Percentiles rank a stretch among this genome's conserved stretches.
Evolutionary conservation across 2,888 invertebrate species (phyloP).

Genomic region (Chromoteleia sp.): DNA sequence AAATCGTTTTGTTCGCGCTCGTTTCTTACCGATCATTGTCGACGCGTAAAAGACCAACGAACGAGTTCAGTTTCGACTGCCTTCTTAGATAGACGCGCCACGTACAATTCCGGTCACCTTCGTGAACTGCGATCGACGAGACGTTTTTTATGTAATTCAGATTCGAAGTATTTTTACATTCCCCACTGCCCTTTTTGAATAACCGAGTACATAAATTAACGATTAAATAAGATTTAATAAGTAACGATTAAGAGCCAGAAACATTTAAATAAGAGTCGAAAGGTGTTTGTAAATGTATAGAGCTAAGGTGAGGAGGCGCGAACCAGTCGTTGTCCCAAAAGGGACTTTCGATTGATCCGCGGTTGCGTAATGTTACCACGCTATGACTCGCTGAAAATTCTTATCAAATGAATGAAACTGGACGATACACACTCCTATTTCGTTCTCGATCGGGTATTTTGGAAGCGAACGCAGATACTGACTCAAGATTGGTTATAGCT

Average conservation of each 20-base stretch:
- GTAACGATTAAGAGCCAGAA: constrained; percentile 63
- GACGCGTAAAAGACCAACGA: constrained; percentile 47
- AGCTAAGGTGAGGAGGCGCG: constrained; percentile 29
- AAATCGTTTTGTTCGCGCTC: constrained; percentile 37
- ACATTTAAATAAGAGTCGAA: constrained; percentile 56
- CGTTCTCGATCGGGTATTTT: no score
- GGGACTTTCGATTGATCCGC: not conserved
- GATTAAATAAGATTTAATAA: constrained; percentile 65
- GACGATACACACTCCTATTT: not conserved
- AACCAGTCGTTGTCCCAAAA: no score
- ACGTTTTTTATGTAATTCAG: constrained; percentile 69
- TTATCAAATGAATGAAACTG: constrained; percentile 3
- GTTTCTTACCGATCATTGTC: constrained; percentile 33
- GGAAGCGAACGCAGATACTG: no score
- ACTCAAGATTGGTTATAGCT: no score
- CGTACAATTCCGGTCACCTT: constrained; percentile 41
- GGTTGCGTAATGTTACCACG: not conserved
- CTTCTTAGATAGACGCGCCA: constrained; percentile 66
- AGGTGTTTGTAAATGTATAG: constrained; percentile 53
- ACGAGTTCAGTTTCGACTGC: constrained; percentile 67
- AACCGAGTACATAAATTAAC: constrained; percentile 64
- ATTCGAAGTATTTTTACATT: constrained; percentile 72
- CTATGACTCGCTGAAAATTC: constrained; percentile 23
- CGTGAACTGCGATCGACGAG: constrained; percentile 63
- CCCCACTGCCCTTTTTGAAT: constrained; percentile 71